Evolutionary conservation across 2,797 vertebrate species (phyloP).

Genomic region (Melopsittacus undulatus): DNA sequence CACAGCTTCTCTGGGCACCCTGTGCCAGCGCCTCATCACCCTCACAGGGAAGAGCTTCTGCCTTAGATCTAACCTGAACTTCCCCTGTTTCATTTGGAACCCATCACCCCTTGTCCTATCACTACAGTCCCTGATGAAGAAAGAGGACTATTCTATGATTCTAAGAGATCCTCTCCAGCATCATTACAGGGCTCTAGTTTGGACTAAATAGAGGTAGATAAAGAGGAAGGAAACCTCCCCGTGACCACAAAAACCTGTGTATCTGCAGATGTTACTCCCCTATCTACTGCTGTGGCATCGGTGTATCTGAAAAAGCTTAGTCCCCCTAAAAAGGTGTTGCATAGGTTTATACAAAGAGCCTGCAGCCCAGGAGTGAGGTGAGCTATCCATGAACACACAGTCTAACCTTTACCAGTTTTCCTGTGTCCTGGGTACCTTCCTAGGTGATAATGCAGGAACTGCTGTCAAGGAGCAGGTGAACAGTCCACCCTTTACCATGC

Average conservation of each 20-base stretch:
- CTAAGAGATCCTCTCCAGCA: not conserved
- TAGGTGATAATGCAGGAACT: not conserved
- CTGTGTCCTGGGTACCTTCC: not conserved
- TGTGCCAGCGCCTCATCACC: not conserved
- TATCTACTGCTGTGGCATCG: not conserved
- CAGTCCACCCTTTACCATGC: fast-evolving
- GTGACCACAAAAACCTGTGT: not conserved
- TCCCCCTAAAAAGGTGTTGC: not conserved
- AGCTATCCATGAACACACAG: not conserved
- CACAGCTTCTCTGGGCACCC: not conserved
- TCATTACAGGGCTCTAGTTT: not conserved
- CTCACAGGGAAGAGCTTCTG: not conserved
- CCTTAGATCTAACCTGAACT: not conserved
- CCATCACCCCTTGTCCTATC: not conserved
- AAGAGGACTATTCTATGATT: not conserved
- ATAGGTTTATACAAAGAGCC: not conserved
- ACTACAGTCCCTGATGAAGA: not conserved
- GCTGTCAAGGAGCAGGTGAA: not conserved
- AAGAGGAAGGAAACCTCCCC: not conserved
- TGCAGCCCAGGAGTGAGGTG: not conserved
- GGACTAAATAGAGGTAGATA: not conserved
- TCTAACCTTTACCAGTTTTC: not conserved
- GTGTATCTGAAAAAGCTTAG: not conserved
- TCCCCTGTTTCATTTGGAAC: not conserved
- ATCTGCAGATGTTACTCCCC: not conserved